Base-by-base conservation (phyloP, 2,888 invertebrate genomes). In the Rhagophthalmus giganteus region DNA sequence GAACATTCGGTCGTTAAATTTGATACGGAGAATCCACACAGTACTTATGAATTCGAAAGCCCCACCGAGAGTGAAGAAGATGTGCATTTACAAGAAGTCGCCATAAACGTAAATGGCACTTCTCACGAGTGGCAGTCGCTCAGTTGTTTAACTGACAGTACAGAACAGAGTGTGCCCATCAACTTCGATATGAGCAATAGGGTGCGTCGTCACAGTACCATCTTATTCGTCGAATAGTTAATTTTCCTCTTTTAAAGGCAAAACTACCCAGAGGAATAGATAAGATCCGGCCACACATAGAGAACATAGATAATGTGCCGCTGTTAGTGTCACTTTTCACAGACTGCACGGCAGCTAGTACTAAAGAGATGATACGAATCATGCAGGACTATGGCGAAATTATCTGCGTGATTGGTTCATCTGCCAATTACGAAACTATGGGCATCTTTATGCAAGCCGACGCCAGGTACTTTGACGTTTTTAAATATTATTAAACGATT, bases 331-430 rank as follows among this genome's bases (percentile, higher is more conserved):
- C 96, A 0, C 81, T 99, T 7, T 99, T 98, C 76, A 99, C 98
- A 0, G 98, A 99, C 77, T 98, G 97, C 76, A 93, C 90, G 1
- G 86, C 94, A n/a, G 80, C 85, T 57, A 93, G 92, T 8, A 95
- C 94, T 0, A 81, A 86, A 16, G 89, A 91, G 74, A 98, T 98
- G 98, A 76, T 92, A 55, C 83, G 85, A 64, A 97, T 98, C 50
- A 96, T 98, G 94, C 91, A 93, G 72, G 93, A 94, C 67, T 93
- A 96, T 72, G 94, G 93, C 1, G 96, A 98, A 78, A 91, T 97
- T 13, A 95, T 96, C 0, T 90, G 95, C 64, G 92, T 95, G 13
- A 79, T 98, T 67, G 97, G 97, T 4, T 96, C 95, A 2, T 86
- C 90, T 8, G 90, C 94, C 0, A 94, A 90, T 71, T 87, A 89